Conservation (phyloP, 2,888 invertebrate genomes). For the Cryptocheilus praepositus region DNA sequence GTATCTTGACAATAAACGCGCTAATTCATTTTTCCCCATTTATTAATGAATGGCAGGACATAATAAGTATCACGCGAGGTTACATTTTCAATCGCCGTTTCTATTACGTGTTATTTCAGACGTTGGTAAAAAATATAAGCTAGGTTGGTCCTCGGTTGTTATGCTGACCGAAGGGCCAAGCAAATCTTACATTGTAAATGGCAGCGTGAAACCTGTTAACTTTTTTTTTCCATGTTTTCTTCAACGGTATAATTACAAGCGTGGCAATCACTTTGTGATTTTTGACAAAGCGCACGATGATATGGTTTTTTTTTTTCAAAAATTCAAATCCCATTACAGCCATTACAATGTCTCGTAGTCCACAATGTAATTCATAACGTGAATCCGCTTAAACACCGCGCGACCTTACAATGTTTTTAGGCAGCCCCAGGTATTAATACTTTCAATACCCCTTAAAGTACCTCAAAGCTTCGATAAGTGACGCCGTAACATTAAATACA, state of each 20-base stretch:
- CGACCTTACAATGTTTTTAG: slow-evolving; percentile 1
- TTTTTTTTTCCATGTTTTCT: slow-evolving; percentile 15
- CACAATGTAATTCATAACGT: too few relatives aligned
- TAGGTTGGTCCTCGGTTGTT: slow-evolving; percentile 66
- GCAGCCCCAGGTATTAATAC: neutral
- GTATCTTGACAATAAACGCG: too few relatives aligned
- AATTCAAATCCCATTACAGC: too few relatives aligned
- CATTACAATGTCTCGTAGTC: too few relatives aligned
- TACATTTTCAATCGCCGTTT: slow-evolving; percentile 44
- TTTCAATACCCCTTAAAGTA: neutral
- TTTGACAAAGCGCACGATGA: neutral
- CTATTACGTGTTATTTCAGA: slow-evolving; percentile 43
- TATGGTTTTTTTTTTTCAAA: too few relatives aligned
- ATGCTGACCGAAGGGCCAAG: slow-evolving; percentile 64
- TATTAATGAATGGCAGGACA: slow-evolving; percentile 40
- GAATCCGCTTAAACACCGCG: too few relatives aligned
- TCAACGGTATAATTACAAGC: slow-evolving; percentile 33
- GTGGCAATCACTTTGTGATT: slow-evolving; percentile 7
- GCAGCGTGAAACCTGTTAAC: slow-evolving; percentile 28
- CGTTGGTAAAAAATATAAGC: slow-evolving; percentile 64
- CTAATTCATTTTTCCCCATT: slow-evolving; percentile 18
- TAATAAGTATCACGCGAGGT: slow-evolving; percentile 43
- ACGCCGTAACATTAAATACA: slow-evolving; percentile 2
- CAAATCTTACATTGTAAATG: slow-evolving; percentile 54
- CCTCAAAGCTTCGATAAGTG: slow-evolving; percentile 1